phyloP scores from a whole-genome alignment of 1,140 invertebrate species.

The Prorops nasuta region DNA sequence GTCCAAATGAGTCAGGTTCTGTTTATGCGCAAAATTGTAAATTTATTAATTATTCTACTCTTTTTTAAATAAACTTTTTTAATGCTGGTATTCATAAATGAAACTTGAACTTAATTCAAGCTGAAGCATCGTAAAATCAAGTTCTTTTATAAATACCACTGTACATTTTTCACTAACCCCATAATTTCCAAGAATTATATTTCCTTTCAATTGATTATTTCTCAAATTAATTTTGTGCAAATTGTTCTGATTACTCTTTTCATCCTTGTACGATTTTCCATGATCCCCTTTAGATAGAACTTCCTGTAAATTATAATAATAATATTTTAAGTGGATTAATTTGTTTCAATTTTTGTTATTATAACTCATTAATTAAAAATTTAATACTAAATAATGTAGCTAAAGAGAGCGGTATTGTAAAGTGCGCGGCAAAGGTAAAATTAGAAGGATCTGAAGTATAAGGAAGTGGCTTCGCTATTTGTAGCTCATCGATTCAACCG shows the following conservation, averaged over 20 bases:
- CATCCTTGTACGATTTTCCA: conserved; percentile 37
- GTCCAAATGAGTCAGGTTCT: conserved; percentile 72
- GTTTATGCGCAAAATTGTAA: too few relatives aligned
- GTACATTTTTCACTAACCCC: conserved; percentile 61
- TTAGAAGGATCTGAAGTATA: too few relatives aligned
- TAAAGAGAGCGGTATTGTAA: too few relatives aligned
- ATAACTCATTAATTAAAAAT: conserved; percentile 6
- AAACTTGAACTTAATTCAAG: not conserved
- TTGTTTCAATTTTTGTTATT: not conserved
- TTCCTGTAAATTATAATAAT: conserved; percentile 37
- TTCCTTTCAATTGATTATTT: conserved; percentile 75
- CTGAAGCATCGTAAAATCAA: not conserved
- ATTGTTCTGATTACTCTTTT: conserved; percentile 52
- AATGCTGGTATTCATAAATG: too few relatives aligned
- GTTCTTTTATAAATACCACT: not conserved
- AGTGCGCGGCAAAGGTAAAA: too few relatives aligned
- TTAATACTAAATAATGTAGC: too few relatives aligned
- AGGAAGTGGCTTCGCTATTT: too few relatives aligned
- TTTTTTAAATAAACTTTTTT: too few relatives aligned
- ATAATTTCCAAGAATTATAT: conserved; percentile 80
- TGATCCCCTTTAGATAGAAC: conserved; percentile 44
- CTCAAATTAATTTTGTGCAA: conserved; percentile 72
- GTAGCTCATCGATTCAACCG: too few relatives aligned
- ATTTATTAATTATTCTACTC: too few relatives aligned
- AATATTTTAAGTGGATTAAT: not conserved